Evolutionary conservation across 2,797 vertebrate species (phyloP), one percentile per base, ranked within the genome.

Genomic region (Clamator glandarius): DNA sequence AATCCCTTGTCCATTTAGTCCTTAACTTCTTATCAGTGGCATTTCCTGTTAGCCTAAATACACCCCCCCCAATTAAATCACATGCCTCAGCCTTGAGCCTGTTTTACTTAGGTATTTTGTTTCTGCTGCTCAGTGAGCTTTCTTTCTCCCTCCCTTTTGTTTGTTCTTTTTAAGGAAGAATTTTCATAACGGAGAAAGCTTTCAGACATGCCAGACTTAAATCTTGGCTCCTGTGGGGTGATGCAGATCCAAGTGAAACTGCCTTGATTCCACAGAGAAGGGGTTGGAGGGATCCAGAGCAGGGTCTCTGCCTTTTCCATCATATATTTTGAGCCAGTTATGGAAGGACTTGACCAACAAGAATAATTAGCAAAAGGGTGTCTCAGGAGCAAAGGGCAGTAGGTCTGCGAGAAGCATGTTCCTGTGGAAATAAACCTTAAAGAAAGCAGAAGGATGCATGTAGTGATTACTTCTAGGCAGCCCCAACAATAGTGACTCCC

Each of bases 11-110:
- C 74, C 84, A 91, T 90, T 95, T 93, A 96, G 91, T 81, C 87
- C 67, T 95, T 73, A 91, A 84, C 66, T 93, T 90, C 92, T 96
- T 96, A 96, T 96, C 93, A 90, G 69, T 84, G 88, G 83, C 80
- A 88, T 96, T 94, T 95, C 90, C 94, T 92, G 48, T 84, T 75
- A 81, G 69, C 63, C 85, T 79, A 84, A 95, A 94, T 92, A 72
- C 69, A 92, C 58, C 55, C 93, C 55, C 55, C 92, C 79, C 78
- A 92, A 69, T 93, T 95, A 96, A 95, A 92, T 90, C 87, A 67
- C 85, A 84, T 94, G 92, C 58, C 85, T 91, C 73, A 84, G 72
- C 61, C 64, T 72, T 91, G 46, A 91, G 83, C 48, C 69, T 78
- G 46, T 58, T 88, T 91, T 78, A 55, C 68, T 88, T 88, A 33